Base-by-base conservation (phyloP, 30 jellyfish, hydroid and myxozoan genomes). In the Turritopsis dohrnii region DNA sequence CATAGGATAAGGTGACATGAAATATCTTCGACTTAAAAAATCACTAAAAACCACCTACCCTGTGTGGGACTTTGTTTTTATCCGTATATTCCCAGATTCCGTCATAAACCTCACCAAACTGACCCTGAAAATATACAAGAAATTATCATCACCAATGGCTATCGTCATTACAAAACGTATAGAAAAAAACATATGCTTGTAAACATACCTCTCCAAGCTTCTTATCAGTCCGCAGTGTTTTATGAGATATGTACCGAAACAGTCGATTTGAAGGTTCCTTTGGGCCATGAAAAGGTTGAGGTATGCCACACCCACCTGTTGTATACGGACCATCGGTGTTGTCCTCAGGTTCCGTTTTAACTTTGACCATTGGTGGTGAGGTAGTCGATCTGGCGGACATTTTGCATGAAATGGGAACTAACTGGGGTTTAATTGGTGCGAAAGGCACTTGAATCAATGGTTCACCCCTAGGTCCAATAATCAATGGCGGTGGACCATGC, bases 51-150 rank as follows among this genome's bases (percentile, higher is more conserved):
- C n/a, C 60, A 5, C 60, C 60, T 41, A 80, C 87, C 65, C 66
- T 54, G 52, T 28, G 80, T 25, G 65, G 54, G 22, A 80, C 71
- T 28, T 80, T 80, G 83, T 80, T 80, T 54, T 65, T 54, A 52
- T 82, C 89, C 24, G 85, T 71, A 71, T 65, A 82, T 21, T 65
- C 26, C 89, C 89, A 82, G 16, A 17, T 23, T 31, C 83, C 89
- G 65, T 82, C 72, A 28, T 24, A 82, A 22, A 82, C 89, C 26
- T 66, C 89, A 18, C 89, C 89, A 82, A 82, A 82, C 31, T 82
- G 89, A 21, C 89, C 89, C 89, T 82, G 29, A 16, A 30, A 29
- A 20, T 13, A 8, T 20, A 30, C 28, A 69, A 69, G 0, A 60
- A 0, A 60, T 18, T 60, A 60, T 18, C 73, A 21, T 21, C 30